These are phyloP conservation scores for Lycophotia porphyrea DNA, from an alignment of 2,888 invertebrate genomes.

Conservation along the genomic window DNA sequence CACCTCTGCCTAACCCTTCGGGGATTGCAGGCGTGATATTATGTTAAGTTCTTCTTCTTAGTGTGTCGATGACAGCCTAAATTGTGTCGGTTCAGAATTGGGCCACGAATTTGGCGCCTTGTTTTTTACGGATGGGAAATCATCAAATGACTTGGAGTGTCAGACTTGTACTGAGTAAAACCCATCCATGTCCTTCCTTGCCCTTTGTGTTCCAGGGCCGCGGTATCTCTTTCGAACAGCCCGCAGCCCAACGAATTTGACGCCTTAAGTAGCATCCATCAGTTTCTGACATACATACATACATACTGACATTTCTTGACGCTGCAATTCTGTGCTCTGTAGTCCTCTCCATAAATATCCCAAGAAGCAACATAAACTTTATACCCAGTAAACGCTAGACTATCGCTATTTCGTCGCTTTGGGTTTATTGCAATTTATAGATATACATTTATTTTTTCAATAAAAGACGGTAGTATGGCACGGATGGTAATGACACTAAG, in stretches of 20 bases:
- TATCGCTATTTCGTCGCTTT: constrained; percentile 53
- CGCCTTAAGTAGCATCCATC: background rate
- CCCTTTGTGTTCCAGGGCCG: too few relatives aligned
- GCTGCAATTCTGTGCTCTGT: background rate
- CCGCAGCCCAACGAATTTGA: too few relatives aligned
- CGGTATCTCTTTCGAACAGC: too few relatives aligned
- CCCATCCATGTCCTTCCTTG: too few relatives aligned
- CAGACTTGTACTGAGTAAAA: too few relatives aligned
- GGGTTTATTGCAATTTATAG: constrained; percentile 52
- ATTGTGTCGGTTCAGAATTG: background rate
- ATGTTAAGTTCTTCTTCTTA: too few relatives aligned
- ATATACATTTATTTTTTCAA: constrained; percentile 29
- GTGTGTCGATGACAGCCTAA: too few relatives aligned
- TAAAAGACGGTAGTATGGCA: constrained; percentile 23
- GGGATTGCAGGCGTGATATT: too few relatives aligned
- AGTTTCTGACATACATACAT: background rate
- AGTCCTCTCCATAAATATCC: constrained; percentile 57
- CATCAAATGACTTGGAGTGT: too few relatives aligned
- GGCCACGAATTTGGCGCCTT: background rate
- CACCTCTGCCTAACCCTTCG: too few relatives aligned
- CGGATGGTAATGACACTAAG: background rate
- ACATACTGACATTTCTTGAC: background rate
- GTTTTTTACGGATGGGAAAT: too few relatives aligned
- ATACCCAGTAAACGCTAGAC: constrained; percentile 69
- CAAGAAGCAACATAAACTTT: constrained; percentile 70